Conservation (phyloP, 2,888 invertebrate genomes). For the Drosophila ezoana region DNA sequence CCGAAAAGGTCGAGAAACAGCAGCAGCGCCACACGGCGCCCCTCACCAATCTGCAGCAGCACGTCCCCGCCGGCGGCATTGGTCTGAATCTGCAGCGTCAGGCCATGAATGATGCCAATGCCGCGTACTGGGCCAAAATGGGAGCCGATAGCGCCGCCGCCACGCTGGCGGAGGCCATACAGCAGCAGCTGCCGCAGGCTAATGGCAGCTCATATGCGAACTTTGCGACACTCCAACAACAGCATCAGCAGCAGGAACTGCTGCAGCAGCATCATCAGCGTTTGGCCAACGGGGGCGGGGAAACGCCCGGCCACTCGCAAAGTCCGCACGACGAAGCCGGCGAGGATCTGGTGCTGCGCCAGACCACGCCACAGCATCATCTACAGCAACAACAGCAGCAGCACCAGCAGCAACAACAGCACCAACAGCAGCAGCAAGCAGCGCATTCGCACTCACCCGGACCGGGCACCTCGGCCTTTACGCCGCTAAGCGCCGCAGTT, state of each 20-base stretch:
- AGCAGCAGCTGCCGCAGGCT: conserved; percentile 78
- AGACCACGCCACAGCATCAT: conserved; percentile 82
- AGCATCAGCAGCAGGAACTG: conserved; percentile 85
- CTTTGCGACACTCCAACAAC: conserved; percentile 87
- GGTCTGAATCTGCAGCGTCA: conserved; percentile 83
- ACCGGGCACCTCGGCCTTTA: conserved; percentile 92
- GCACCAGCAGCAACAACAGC: conserved; percentile 66
- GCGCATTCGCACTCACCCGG: conserved; percentile 67
- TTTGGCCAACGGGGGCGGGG: conserved; percentile 86
- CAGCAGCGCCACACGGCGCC: conserved; percentile 69
- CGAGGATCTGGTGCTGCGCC: conserved; percentile 84
- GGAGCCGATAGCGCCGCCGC: conserved; percentile 90
- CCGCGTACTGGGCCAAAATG: conserved; percentile 93
- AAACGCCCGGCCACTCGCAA: conserved; percentile 83
- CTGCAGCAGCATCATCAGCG: conserved; percentile 85
- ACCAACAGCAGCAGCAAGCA: conserved; percentile 72
- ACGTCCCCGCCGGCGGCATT: conserved; percentile 83
- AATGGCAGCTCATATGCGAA: conserved; percentile 85
- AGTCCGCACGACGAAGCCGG: conserved; percentile 83
- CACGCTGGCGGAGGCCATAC: conserved; percentile 88
- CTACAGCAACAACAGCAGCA: conserved; percentile 80
- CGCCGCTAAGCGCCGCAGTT: conserved; percentile 93
- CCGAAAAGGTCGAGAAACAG: conserved; percentile 94
- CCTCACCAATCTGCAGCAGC: conserved; percentile 67
- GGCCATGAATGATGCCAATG: conserved; percentile 83